phyloP scores from a whole-genome alignment of 1,140 invertebrate species.

The Anthonomus grandis region DNA sequence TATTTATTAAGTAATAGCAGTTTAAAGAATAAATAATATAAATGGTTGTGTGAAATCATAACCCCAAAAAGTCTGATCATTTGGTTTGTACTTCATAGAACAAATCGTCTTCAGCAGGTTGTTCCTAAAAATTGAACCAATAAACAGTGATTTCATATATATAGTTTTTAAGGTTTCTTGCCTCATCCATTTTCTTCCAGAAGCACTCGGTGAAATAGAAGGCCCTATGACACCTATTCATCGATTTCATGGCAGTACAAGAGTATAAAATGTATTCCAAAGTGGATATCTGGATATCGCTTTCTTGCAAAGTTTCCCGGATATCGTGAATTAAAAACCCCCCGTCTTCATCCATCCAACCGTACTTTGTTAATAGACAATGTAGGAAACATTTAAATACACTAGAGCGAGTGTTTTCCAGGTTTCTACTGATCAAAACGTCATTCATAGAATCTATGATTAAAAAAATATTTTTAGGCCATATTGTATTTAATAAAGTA shows the following conservation, averaged over 20 bases:
- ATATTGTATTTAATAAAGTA: not conserved
- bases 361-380: slow-evolving; percentile 40
- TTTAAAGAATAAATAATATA: no score
- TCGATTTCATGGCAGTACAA: slow-evolving; percentile 36
- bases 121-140: slow-evolving; percentile 21
- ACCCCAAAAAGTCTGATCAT: no score
- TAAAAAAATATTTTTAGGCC: not conserved
- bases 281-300: slow-evolving; percentile 30
- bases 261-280: slow-evolving; percentile 38
- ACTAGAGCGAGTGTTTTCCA: slow-evolving; percentile 21
- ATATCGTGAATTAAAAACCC: slow-evolving; percentile 38
- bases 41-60: no score
- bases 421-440: slow-evolving; percentile 35
- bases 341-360: slow-evolving; percentile 41
- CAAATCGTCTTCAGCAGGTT: slow-evolving; percentile 30
- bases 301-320: slow-evolving; percentile 32
- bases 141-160: not conserved
- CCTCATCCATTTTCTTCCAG: slow-evolving; percentile 38
- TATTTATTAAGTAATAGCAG: no score
- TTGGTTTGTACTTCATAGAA: slow-evolving; percentile 29
- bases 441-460: slow-evolving; percentile 36
- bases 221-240: slow-evolving; percentile 35
- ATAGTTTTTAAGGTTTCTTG: slow-evolving; percentile 15
- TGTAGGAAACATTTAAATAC: slow-evolving; percentile 39
- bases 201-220: slow-evolving; percentile 38